Conservation (phyloP, 2,113 vertebrate genomes). For the Myotis yumanensis region DNA sequence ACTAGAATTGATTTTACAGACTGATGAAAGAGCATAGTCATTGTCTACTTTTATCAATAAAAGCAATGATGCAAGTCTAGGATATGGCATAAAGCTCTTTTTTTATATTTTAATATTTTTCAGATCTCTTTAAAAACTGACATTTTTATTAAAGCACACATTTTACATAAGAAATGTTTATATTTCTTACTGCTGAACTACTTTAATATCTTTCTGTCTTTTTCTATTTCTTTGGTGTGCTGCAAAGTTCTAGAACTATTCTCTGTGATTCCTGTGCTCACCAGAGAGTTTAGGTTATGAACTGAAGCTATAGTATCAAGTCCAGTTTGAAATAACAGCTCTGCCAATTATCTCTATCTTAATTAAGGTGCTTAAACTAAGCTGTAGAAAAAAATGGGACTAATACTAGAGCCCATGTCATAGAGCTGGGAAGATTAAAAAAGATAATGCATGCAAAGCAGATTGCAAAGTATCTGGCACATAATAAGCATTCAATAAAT, state of each 20-base stretch:
- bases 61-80: not conserved
- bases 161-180: not conserved
- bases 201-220: not conserved
- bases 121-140: not conserved
- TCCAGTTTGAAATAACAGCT: not conserved
- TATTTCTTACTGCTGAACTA: not conserved
- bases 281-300: not conserved
- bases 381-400: not conserved
- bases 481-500: not conserved
- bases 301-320: not conserved
- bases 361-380: not conserved
- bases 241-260: not conserved
- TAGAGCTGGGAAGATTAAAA: not conserved
- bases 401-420: not conserved
- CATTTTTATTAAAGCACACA: not conserved
- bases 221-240: not conserved
- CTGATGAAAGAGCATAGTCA: not conserved
- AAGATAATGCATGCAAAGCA: not conserved
- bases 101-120: not conserved
- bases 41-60: not conserved
- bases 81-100: not conserved
- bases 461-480: not conserved
- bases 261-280: not conserved
- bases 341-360: not conserved
- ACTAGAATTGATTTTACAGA: constrained; percentile 31